phyloP scores from a whole-genome alignment of 2,888 invertebrate genomes.

The Abrostola triplasia region DNA sequence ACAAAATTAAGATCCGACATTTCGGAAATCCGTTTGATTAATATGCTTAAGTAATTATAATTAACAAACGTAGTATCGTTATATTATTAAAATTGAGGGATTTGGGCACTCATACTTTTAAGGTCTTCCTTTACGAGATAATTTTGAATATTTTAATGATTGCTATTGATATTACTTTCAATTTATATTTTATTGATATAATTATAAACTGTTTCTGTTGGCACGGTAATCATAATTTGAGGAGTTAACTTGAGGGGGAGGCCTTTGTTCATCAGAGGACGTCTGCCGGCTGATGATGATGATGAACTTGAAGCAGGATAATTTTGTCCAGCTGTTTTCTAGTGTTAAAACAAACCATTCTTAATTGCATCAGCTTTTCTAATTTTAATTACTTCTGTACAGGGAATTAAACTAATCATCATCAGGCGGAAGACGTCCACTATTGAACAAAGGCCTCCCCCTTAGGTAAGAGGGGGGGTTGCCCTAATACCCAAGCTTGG shows the following conservation, averaged over 20 bases:
- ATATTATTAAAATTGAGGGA: slow-evolving; percentile 44
- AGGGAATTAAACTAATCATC: no score
- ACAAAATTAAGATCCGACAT: slow-evolving; percentile 13
- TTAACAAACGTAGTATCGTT: slow-evolving; percentile 39
- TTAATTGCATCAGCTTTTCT: no score
- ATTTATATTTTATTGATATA: slow-evolving; percentile 2
- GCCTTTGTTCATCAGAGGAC: no score
- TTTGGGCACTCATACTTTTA: slow-evolving; percentile 30
- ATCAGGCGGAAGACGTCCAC: no score
- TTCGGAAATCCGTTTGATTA: slow-evolving; percentile 9
- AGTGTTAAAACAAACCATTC: neutral
- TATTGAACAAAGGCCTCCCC: no score
- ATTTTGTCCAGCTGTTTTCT: no score
- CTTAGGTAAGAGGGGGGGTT: no score
- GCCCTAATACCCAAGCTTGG: no score
- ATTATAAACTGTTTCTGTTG: neutral
- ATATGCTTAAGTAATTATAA: slow-evolving; percentile 22
- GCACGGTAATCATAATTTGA: slow-evolving; percentile 5
- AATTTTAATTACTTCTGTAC: no score
- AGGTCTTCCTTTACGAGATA: slow-evolving; percentile 41
- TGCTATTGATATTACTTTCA: neutral
- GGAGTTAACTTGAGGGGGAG: slow-evolving; percentile 1
- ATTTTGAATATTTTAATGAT: slow-evolving; percentile 24
- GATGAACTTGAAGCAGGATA: no score
- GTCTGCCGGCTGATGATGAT: no score